Evolutionary conservation across 2,888 invertebrate genomes (phyloP).

Genomic region (Phania funesta): DNA sequence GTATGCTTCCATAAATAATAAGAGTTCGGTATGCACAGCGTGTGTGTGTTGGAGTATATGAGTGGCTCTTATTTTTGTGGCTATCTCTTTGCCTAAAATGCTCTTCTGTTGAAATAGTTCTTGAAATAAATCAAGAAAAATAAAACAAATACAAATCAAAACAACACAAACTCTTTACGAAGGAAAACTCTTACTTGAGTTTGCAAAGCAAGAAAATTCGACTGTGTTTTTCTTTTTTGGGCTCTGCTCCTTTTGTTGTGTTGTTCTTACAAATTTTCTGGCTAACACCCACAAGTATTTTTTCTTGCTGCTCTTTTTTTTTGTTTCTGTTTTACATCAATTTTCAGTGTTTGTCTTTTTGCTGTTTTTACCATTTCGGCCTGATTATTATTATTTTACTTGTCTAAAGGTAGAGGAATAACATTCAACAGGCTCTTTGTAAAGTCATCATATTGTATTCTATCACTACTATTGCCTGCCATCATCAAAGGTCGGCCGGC

Average conservation of each 20-base stretch:
- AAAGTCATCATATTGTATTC: constrained; percentile 64
- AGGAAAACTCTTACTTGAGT: constrained; percentile 36
- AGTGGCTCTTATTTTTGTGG: constrained; percentile 43
- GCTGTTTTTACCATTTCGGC: constrained; percentile 29
- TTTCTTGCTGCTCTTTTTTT: not conserved
- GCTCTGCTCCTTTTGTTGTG: constrained; percentile 10
- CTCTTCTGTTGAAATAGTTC: constrained; percentile 26
- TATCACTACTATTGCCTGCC: constrained; percentile 54
- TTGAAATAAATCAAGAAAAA: constrained; percentile 55
- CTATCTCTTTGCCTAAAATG: constrained; percentile 31
- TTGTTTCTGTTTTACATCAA: constrained; percentile 37
- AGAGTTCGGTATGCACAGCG: not conserved
- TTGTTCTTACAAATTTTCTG: constrained; percentile 64
- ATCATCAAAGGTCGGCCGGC: constrained; percentile 62
- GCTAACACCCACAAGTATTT: constrained; percentile 61
- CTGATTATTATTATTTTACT: constrained; percentile 62
- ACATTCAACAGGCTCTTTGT: constrained; percentile 65
- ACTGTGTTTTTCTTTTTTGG: constrained; percentile 23
- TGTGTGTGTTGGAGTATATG: constrained; percentile 17
- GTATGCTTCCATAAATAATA: not conserved
- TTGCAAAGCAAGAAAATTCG: not conserved
- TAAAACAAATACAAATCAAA: constrained; percentile 44
- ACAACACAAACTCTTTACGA: constrained; percentile 36
- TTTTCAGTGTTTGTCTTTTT: constrained; percentile 27
- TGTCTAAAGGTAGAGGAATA: constrained; percentile 43